phyloP scores from a whole-genome alignment of 2,888 invertebrate genomes.

The Hermodice carunculata region DNA sequence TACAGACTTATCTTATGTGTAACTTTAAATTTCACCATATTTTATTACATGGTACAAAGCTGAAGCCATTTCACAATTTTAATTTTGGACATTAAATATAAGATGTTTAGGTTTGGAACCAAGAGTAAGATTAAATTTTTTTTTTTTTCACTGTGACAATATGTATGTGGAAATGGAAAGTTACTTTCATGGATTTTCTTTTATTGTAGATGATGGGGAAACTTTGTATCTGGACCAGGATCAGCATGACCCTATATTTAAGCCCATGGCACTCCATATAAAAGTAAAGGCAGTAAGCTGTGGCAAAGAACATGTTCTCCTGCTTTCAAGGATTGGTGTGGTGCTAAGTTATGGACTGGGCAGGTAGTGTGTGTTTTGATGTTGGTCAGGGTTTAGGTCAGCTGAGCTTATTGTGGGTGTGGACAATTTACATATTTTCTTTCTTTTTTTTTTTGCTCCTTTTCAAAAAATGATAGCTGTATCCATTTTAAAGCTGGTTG shows the following conservation, averaged over 20 bases:
- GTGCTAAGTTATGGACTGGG: constrained; percentile 27
- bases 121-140: too few relatives aligned
- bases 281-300: constrained; percentile 31
- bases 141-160: too few relatives aligned
- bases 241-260: not conserved
- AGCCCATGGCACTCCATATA: not conserved
- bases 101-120: too few relatives aligned
- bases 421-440: not conserved
- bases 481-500: too few relatives aligned
- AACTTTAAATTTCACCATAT: too few relatives aligned
- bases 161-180: not conserved
- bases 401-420: too few relatives aligned
- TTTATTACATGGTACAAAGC: too few relatives aligned
- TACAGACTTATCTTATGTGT: too few relatives aligned
- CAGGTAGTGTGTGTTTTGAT: not conserved
- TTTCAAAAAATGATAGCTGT: not conserved
- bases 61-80: too few relatives aligned
- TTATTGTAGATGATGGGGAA: not conserved
- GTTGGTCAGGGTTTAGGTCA: too few relatives aligned
- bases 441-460: not conserved
- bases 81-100: too few relatives aligned
- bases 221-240: not conserved
- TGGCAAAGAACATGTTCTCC: constrained; percentile 34
- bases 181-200: too few relatives aligned
- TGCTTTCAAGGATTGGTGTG: constrained; percentile 25